These are phyloP conservation scores for Myopa testacea DNA, from an alignment of 2,888 invertebrate species.

Conservation along the genomic window DNA sequence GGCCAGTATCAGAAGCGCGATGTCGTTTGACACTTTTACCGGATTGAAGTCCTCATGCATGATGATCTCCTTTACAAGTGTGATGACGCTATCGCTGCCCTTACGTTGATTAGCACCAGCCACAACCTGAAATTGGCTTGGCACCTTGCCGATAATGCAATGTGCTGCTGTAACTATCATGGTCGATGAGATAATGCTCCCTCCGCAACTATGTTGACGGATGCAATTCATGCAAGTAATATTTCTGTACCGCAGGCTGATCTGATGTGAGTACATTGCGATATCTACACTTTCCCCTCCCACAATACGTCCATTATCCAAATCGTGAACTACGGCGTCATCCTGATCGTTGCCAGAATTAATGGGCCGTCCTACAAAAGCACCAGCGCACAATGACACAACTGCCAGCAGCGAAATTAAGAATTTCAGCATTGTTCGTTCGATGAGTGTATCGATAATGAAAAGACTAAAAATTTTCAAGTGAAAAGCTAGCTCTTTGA, in stretches of 20 bases:
- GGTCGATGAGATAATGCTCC: conserved; percentile 63
- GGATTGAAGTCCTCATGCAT: conserved; percentile 70
- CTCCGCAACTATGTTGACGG: conserved; percentile 67
- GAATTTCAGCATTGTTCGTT: not conserved
- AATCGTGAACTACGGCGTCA: not conserved
- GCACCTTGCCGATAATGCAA: conserved; percentile 57
- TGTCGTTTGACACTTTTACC: conserved; percentile 52
- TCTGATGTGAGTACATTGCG: conserved; percentile 55
- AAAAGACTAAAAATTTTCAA: conserved; percentile 47
- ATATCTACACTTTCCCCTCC: conserved; percentile 56
- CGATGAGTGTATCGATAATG: not conserved
- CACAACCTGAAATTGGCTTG: conserved; percentile 64
- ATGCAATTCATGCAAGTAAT: conserved; percentile 38
- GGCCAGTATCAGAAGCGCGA: conserved; percentile 64
- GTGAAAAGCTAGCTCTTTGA: conserved; percentile 39
- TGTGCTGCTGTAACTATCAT: conserved; percentile 69
- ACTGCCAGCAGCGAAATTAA: not conserved
- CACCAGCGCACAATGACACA: conserved; percentile 1
- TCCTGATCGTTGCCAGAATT: not conserved
- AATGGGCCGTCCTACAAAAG: not conserved
- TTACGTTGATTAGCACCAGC: conserved; percentile 70
- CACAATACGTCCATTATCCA: conserved; percentile 55
- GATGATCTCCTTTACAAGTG: conserved; percentile 68
- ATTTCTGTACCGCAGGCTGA: conserved; percentile 51
- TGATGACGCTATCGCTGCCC: conserved; percentile 68